phyloP scores from a whole-genome alignment of 2,797 vertebrate genomes.

The Neosilurus hyrtlii region DNA sequence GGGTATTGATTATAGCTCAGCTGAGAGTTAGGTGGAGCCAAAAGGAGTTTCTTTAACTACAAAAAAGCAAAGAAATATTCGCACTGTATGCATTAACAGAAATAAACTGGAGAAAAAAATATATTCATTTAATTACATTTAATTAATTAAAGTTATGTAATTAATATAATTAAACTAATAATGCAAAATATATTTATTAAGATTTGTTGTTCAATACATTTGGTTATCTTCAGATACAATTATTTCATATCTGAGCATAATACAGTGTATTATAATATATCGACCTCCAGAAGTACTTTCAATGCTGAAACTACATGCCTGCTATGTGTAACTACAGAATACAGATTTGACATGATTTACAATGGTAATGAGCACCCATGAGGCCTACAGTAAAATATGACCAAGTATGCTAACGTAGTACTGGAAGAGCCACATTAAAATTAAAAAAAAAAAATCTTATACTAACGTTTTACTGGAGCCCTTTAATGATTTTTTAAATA shows the following conservation, averaged over 20 bases:
- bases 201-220: background rate
- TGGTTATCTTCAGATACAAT: background rate
- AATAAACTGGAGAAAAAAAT: background rate
- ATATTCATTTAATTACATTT: background rate
- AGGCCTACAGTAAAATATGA: background rate
- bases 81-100: background rate
- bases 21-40: constrained; percentile 98
- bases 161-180: no score
- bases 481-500: background rate
- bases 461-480: background rate
- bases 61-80: constrained; percentile 48
- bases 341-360: background rate
- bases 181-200: background rate
- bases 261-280: background rate
- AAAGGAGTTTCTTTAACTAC: constrained; percentile 98
- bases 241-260: background rate
- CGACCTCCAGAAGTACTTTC: background rate
- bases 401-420: background rate
- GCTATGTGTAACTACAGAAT: background rate
- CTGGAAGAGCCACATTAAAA: background rate
- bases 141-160: no score
- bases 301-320: background rate
- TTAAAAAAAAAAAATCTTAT: no score
- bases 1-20: constrained; percentile 99
- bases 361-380: background rate